These are phyloP conservation scores for Acanthosoma haemorrhoidale DNA, from an alignment of 2,888 invertebrate species.

Conservation along the genomic window DNA sequence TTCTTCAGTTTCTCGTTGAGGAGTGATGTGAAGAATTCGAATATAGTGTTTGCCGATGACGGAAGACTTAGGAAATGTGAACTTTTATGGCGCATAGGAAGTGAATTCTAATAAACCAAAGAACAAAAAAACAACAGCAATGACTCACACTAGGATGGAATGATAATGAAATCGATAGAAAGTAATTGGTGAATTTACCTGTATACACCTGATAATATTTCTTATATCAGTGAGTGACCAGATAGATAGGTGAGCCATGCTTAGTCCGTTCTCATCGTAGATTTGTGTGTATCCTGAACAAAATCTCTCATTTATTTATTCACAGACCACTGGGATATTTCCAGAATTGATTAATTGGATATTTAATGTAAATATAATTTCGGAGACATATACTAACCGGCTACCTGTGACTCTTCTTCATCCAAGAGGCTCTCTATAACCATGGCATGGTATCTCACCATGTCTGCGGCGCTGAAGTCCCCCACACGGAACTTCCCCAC, in stretches of 20 bases:
- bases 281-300: conserved; percentile 42
- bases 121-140: neutral
- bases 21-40: conserved; percentile 64
- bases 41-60: conserved; percentile 61
- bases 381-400: conserved; percentile 55
- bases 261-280: conserved; percentile 53
- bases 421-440: conserved; percentile 74
- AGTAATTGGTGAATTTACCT: conserved; percentile 49
- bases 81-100: conserved; percentile 73
- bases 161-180: neutral
- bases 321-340: no score
- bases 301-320: no score
- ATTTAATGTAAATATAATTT: no score
- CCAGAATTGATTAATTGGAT: no score
- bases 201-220: conserved; percentile 65
- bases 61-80: conserved; percentile 68
- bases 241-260: conserved; percentile 67
- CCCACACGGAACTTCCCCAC: conserved; percentile 72
- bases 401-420: conserved; percentile 72
- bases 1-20: conserved; percentile 67
- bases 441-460: conserved; percentile 70
- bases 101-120: conserved; percentile 61
- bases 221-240: conserved; percentile 72
- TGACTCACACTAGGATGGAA: no score
- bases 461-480: conserved; percentile 69